phyloP scores from a whole-genome alignment of 1,140 invertebrate species.

The Tetragonula clypearis region DNA sequence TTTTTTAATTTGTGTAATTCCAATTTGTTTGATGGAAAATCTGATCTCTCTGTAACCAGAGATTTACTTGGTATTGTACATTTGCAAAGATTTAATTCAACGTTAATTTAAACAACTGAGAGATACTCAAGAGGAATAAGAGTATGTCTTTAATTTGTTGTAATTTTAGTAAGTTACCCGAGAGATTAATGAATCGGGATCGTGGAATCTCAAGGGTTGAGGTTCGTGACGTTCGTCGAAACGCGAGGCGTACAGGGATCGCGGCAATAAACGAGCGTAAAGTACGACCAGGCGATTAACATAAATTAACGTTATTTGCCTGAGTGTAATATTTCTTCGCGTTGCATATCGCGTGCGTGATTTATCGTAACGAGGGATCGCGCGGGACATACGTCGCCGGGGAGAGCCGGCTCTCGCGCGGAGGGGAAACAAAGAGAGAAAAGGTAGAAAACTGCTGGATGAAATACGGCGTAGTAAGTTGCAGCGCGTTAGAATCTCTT shows the following conservation, averaged over 20 bases:
- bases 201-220: background rate
- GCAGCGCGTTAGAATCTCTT: slow-evolving; percentile 38
- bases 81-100: background rate
- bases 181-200: background rate
- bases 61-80: background rate
- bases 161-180: too few species aligned
- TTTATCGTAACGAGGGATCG: slow-evolving; percentile 54
- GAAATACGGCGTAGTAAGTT: slow-evolving; percentile 34
- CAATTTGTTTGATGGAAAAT: too few species aligned
- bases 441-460: slow-evolving; percentile 42
- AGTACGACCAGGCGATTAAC: slow-evolving; percentile 37
- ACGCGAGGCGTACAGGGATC: slow-evolving; percentile 25
- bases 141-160: too few species aligned
- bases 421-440: slow-evolving; percentile 40
- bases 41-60: too few species aligned
- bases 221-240: slow-evolving; percentile 17
- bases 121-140: too few species aligned
- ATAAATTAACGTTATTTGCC: slow-evolving; percentile 57
- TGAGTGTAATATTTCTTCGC: slow-evolving; percentile 39
- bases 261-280: slow-evolving; percentile 45
- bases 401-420: background rate
- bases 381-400: slow-evolving; percentile 19
- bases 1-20: too few species aligned
- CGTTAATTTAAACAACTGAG: too few species aligned
- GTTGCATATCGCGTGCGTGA: slow-evolving; percentile 37